These are phyloP conservation scores for Adelognathus sp. DNA, from an alignment of 2,888 invertebrate genomes.

Conservation along the genomic window DNA sequence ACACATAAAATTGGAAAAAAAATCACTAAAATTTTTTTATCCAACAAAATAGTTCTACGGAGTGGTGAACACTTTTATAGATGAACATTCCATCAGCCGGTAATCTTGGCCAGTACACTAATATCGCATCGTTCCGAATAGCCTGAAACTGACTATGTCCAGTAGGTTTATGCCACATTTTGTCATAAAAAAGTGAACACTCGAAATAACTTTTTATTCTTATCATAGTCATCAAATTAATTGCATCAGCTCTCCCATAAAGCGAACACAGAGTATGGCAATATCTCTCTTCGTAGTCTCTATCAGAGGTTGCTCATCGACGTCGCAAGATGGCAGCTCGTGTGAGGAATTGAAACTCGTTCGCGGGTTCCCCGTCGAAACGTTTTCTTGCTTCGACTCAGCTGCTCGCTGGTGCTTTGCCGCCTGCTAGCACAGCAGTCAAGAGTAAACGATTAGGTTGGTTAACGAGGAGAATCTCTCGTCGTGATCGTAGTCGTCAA, in stretches of 20 bases:
- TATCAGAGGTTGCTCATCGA: background rate
- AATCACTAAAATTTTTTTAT: no score
- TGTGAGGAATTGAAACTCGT: background rate
- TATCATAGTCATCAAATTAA: background rate
- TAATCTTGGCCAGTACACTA: no score
- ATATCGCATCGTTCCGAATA: no score
- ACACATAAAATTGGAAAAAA: no score
- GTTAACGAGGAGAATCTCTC: constrained; percentile 6
- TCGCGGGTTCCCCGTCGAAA: background rate
- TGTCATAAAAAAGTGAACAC: no score
- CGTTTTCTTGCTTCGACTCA: background rate
- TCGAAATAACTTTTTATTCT: no score
- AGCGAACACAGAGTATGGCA: background rate
- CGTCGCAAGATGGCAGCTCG: constrained; percentile 50
- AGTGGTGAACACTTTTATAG: no score
- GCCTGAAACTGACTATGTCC: no score
- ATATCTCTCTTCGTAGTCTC: background rate
- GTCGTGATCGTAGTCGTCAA: background rate
- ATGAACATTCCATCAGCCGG: no score
- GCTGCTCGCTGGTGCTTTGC: background rate
- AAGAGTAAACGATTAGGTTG: constrained; percentile 32
- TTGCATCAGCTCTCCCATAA: no score
- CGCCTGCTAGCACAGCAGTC: constrained; percentile 1
- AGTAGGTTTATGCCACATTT: no score
- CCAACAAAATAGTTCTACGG: no score